Evolutionary conservation across 2,888 invertebrate genomes (phyloP).

Genomic region (Hydrotaea diabolus): DNA sequence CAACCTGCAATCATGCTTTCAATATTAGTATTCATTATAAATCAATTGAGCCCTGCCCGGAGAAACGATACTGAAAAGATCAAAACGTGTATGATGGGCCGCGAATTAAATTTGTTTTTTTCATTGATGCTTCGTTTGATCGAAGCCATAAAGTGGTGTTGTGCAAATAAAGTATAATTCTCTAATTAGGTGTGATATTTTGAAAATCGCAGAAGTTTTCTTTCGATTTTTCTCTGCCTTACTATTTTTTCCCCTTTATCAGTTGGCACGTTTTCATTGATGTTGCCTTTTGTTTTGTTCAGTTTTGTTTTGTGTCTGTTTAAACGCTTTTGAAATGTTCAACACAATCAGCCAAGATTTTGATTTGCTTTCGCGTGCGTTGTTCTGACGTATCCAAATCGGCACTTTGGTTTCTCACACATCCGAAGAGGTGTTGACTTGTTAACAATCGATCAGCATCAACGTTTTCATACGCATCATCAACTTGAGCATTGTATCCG

Average conservation of each 20-base stretch:
- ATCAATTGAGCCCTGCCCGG: background rate
- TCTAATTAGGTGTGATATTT: slow-evolving; percentile 8
- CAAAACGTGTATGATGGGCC: no score
- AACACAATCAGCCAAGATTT: background rate
- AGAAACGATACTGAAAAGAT: background rate
- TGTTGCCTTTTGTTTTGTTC: background rate
- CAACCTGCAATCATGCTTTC: background rate
- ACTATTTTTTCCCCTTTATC: background rate
- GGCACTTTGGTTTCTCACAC: slow-evolving; percentile 7
- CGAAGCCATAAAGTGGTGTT: background rate
- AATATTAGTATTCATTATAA: slow-evolving; percentile 18
- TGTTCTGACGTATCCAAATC: background rate
- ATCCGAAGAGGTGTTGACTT: background rate
- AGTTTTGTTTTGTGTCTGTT: background rate
- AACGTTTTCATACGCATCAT: background rate
- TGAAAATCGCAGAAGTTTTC: background rate
- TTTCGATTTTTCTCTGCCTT: background rate
- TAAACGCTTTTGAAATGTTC: background rate
- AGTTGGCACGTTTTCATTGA: background rate
- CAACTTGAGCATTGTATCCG: background rate
- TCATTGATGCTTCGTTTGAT: background rate
- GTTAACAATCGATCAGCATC: slow-evolving; percentile 13
- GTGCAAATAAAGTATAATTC: background rate
- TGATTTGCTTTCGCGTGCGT: no score
- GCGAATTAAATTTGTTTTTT: no score